Evolutionary conservation across 2,888 invertebrate genomes (phyloP).

Genomic region (Hirudinaria manillensis): DNA sequence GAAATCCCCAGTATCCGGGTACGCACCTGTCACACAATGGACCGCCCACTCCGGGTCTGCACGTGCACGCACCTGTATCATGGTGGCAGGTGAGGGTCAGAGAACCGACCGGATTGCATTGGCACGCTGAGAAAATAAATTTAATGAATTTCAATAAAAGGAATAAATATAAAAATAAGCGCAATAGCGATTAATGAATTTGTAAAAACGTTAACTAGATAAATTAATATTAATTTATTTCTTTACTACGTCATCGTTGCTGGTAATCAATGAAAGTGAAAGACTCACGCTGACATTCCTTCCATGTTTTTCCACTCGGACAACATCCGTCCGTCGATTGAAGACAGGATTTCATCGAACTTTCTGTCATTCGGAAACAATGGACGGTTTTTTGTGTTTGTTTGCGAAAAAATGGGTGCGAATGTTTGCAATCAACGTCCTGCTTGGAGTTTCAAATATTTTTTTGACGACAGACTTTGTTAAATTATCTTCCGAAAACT

Average conservation of each 20-base stretch:
- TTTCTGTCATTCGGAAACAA: constrained; percentile 26
- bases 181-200: no score
- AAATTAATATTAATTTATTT: no score
- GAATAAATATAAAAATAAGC: background rate
- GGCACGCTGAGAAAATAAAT: constrained; percentile 57
- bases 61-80: constrained; percentile 69
- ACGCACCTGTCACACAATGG: constrained; percentile 75
- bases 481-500: no score
- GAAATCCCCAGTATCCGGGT: constrained; percentile 83
- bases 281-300: no score
- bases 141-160: background rate
- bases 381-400: background rate
- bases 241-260: no score
- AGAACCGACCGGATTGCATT: constrained; percentile 74
- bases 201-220: no score
- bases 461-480: no score
- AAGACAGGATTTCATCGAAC: constrained; percentile 33
- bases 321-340: constrained; percentile 71
- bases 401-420: no score
- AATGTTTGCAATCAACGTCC: no score
- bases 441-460: no score
- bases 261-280: no score
- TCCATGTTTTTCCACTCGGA: constrained; percentile 62
- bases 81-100: constrained; percentile 66
- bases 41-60: constrained; percentile 81